Base-by-base conservation (phyloP, 2,113 vertebrate genomes). In the Phaethornis superciliosus region DNA sequence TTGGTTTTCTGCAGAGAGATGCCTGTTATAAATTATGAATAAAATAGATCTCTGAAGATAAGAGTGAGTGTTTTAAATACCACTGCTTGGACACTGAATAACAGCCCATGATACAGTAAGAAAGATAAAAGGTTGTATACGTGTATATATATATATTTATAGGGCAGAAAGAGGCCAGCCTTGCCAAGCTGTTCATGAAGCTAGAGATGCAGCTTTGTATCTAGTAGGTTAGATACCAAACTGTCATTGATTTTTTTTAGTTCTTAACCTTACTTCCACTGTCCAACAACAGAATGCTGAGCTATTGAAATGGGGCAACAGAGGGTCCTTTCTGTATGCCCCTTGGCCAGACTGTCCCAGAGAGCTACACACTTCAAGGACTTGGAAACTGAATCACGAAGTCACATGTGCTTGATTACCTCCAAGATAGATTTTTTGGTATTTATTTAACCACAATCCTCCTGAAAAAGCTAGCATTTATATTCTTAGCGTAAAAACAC, bases 11-110 rank as follows among this genome's bases (percentile, higher is more conserved):
- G 76, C 88, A 88, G 79, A 93, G 89, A 82, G 85, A 81, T 93
- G 89, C 69, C 85, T 94, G 94, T 95, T 86, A 86, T 90, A 85
- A 89, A 92, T 84, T 81, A 95, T 65, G 93, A 92, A 94, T 84
- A 93, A 93, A 96, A 90, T 22, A 88, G 69, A 88, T 84, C 80
- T 84, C 69, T 89, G 88, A 91, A 71, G 89, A 26, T 75, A 93
- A 81, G 44, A 78, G 69, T 0, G 2, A 88, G 85, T 32, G 23
- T 49, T 93, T 93, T 85, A 94, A 94, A 95, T 94, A 94, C 70
- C 93, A 95, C 58, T 42, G 82, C 80, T 21, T 37, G 85, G 85
- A 78, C 20, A 40, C 72, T 70, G 90, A 85, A 71, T 56, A 92
- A 81, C 60, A 79, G 85, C 24, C 54, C 32, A 17, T 0, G 1